Evolutionary conservation across 2,113 vertebrate species (phyloP).

Genomic region (Epinephelus fuscoguttatus): DNA sequence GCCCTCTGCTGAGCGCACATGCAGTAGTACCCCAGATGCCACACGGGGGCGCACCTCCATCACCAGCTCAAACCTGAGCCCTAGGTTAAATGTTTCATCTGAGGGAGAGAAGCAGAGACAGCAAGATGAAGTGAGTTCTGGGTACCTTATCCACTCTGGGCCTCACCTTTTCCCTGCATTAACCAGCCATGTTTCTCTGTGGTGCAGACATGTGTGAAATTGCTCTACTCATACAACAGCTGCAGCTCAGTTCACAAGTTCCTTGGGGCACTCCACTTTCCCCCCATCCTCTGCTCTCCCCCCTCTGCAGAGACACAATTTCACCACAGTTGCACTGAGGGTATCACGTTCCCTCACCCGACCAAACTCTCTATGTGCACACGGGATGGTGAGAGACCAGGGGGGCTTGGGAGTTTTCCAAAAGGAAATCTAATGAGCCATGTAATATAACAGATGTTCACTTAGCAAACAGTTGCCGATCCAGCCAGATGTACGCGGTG

Average conservation of each 20-base stretch:
- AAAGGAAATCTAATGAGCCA: constrained; percentile 35
- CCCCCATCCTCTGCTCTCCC: background rate
- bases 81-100: constrained; percentile 93
- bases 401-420: constrained; percentile 15
- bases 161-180: background rate
- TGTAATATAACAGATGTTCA: constrained; percentile 52
- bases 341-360: constrained; percentile 40
- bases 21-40: constrained; percentile 90
- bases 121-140: constrained; percentile 14
- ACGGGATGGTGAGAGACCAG: background rate
- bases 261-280: background rate
- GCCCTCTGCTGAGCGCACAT: constrained; percentile 86
- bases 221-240: constrained; percentile 50
- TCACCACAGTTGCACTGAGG: constrained; percentile 43
- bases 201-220: constrained; percentile 53
- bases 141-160: background rate
- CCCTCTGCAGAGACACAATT: constrained; percentile 16
- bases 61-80: constrained; percentile 90
- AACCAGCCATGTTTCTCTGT: constrained; percentile 14
- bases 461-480: constrained; percentile 18
- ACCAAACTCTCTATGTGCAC: constrained; percentile 31
- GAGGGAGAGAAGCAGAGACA: constrained; percentile 40
- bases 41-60: constrained; percentile 94
- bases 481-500: background rate
- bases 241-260: constrained; percentile 48